Conservation (phyloP, 2,888 invertebrate species). For the Lumbricus terrestris region DNA sequence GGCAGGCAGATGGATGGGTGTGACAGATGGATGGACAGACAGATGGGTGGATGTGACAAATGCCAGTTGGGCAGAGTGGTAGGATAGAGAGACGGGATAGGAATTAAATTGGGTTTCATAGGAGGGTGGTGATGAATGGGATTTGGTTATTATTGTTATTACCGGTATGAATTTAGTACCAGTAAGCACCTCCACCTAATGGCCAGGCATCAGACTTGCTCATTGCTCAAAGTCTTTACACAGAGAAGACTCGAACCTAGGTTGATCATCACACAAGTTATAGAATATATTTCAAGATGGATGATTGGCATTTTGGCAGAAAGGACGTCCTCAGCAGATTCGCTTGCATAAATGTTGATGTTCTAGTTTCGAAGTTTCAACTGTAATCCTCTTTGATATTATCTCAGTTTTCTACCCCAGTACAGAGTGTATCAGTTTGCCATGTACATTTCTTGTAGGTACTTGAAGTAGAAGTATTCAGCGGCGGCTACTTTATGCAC, state of each 20-base stretch:
- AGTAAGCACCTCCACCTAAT: too few species aligned
- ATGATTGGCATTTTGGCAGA: neutral
- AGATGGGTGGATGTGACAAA: too few species aligned
- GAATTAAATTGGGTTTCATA: neutral
- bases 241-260: too few species aligned
- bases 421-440: neutral
- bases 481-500: neutral
- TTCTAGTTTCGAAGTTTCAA: neutral
- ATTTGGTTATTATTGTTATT: neutral
- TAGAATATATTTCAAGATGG: neutral
- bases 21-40: too few species aligned
- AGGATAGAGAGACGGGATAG: neutral
- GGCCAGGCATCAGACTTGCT: too few species aligned
- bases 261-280: neutral
- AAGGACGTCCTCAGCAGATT: neutral
- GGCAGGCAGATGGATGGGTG: too few species aligned
- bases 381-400: neutral
- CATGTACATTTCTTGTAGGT: neutral
- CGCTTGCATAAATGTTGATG: neutral
- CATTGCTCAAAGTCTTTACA: too few species aligned
- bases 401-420: neutral
- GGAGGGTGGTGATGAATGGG: neutral
- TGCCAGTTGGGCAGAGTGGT: neutral
- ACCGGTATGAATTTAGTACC: too few species aligned
- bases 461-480: neutral